A percentile compares a stretch with the other conserved stretches of the same genome.
These are phyloP conservation scores for Scaptomyza hsui DNA, from an alignment of 1,140 invertebrate genomes.

Conservation along the genomic window DNA sequence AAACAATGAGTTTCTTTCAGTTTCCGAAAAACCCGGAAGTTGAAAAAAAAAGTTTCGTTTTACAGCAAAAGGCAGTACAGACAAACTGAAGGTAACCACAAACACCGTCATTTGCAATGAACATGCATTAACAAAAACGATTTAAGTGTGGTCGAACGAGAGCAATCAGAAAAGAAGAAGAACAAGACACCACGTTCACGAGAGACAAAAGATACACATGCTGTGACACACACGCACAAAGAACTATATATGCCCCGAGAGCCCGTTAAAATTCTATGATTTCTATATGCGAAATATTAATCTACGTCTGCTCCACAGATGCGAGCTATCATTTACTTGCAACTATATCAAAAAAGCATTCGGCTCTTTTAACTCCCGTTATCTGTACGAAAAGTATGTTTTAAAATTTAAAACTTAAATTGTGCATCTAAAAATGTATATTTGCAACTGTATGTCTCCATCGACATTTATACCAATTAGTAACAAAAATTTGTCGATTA, in stretches of 20 bases:
- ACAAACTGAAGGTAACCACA: slow-evolving; percentile 17
- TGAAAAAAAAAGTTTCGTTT: slow-evolving; percentile 29
- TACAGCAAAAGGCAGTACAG: slow-evolving; percentile 34
- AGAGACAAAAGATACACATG: slow-evolving; percentile 42
- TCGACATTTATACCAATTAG: too few relatives aligned
- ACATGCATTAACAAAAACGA: slow-evolving; percentile 43
- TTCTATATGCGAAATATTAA: slow-evolving; percentile 70
- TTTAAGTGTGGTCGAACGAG: slow-evolving; percentile 22
- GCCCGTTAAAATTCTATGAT: slow-evolving; percentile 62
- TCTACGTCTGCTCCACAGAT: slow-evolving; percentile 55
- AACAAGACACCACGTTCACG: neutral
- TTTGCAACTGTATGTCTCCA: too few relatives aligned
- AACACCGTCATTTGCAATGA: slow-evolving; percentile 63
- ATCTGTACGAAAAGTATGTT: slow-evolving; percentile 57
- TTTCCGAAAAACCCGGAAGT: slow-evolving; percentile 54
- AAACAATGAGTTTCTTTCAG: slow-evolving; percentile 57
- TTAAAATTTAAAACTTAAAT: too few relatives aligned
- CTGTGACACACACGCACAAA: slow-evolving; percentile 58
- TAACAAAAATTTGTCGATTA: too few relatives aligned
- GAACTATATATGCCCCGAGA: slow-evolving; percentile 57
- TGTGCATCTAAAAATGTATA: too few relatives aligned
- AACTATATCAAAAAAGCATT: slow-evolving; percentile 52
- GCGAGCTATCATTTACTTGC: slow-evolving; percentile 55
- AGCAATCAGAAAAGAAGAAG: slow-evolving; percentile 21
- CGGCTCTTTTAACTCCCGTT: slow-evolving; percentile 43